A percentile compares a stretch with the other conserved stretches of the same genome.
phyloP scores from a whole-genome alignment of 1,140 invertebrate genomes.

The Micrasema longulum region DNA sequence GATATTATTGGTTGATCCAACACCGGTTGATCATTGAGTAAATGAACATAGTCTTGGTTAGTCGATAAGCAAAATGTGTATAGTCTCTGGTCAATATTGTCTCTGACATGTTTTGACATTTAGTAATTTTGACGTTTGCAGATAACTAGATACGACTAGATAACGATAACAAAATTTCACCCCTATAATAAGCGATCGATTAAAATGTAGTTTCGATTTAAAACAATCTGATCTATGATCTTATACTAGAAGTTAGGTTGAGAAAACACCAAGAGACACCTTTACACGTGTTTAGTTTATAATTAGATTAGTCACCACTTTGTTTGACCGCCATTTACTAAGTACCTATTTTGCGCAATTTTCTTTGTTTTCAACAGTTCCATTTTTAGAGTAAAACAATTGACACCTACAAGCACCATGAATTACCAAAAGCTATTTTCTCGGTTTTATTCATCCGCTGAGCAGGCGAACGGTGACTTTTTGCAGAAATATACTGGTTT shows the following conservation, averaged over 20 bases:
- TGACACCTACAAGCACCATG: slow-evolving; percentile 34
- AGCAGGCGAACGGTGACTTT: slow-evolving; percentile 41
- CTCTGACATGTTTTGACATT: background rate
- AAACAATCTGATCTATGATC: slow-evolving; percentile 29
- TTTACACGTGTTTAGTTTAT: slow-evolving; percentile 35
- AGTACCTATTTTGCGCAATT: slow-evolving; percentile 12
- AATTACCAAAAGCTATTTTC: slow-evolving; percentile 53
- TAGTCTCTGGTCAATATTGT: too few species aligned
- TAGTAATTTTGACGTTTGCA: background rate
- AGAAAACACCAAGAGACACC: slow-evolving; percentile 4
- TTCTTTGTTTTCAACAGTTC: background rate
- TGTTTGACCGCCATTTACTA: slow-evolving; percentile 24
- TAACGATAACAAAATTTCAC: too few species aligned
- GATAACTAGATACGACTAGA: too few species aligned
- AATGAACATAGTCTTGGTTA: too few species aligned
- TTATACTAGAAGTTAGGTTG: slow-evolving; percentile 33
- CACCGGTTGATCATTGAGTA: too few species aligned
- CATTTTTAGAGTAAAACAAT: slow-evolving; percentile 22
- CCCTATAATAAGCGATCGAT: background rate
- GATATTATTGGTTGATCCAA: too few species aligned
- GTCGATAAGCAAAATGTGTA: background rate
- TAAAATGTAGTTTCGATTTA: background rate
- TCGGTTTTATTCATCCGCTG: slow-evolving; percentile 44
- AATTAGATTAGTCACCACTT: slow-evolving; percentile 46
- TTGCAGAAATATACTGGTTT: slow-evolving; percentile 46